A percentile compares a stretch with the other conserved stretches of the same genome.
These are phyloP conservation scores for Parnassius smintheus DNA, from an alignment of 2,888 invertebrate genomes.

Conservation along the genomic window DNA sequence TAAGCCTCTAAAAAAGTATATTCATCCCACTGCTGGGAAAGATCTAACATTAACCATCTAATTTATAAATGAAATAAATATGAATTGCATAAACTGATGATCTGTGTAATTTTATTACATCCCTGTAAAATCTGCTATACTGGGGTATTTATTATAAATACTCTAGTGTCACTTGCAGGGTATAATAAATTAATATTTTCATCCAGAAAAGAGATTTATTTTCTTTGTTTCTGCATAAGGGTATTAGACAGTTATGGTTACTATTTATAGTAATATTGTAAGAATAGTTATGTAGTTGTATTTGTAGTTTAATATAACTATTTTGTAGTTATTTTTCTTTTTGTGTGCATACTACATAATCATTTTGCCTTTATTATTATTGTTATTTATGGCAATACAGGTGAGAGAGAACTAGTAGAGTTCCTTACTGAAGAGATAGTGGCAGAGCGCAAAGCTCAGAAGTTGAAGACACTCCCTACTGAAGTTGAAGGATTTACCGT, in stretches of 20 bases:
- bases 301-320: no score
- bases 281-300: no score
- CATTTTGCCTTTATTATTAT: no score
- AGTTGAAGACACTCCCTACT: conserved; percentile 86
- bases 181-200: conserved; percentile 45
- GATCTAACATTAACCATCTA: no score
- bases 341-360: no score
- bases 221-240: conserved; percentile 46
- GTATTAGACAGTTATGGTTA: conserved; percentile 39
- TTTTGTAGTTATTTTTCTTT: no score
- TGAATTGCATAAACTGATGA: no score
- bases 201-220: conserved; percentile 41
- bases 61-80: no score
- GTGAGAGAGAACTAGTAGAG: conserved; percentile 92
- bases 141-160: conserved; percentile 33
- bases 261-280: not conserved
- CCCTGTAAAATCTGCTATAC: conserved; percentile 40
- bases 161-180: conserved; percentile 43
- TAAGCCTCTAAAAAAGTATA: no score
- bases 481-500: conserved; percentile 92
- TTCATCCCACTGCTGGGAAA: no score
- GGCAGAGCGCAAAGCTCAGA: conserved; percentile 92
- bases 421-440: conserved; percentile 96
- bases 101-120: not conserved
- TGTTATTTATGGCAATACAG: conserved; percentile 62